Conservation (phyloP, 2,888 invertebrate genomes). For the Lepidochrysops patricia region DNA sequence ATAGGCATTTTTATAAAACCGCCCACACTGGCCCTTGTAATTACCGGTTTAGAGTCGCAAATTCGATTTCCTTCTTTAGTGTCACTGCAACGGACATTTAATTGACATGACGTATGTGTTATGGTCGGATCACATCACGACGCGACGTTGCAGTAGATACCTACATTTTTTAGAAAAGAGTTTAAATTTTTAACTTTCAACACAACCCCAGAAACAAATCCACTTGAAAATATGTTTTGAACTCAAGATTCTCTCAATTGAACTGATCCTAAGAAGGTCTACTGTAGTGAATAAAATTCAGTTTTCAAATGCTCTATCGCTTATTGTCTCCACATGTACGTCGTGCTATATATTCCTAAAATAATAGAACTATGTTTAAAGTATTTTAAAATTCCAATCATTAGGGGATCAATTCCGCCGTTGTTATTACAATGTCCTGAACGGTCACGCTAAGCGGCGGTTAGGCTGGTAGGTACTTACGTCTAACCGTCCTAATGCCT, state of each 20-base stretch:
- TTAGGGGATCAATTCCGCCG: slow-evolving; percentile 16
- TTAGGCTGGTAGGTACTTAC: slow-evolving; percentile 20
- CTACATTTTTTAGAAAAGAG: no score
- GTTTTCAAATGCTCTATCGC: no score
- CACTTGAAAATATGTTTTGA: no score
- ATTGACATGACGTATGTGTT: neutral
- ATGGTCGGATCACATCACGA: neutral
- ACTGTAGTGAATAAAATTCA: no score
- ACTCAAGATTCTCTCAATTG: no score
- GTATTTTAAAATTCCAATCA: slow-evolving; percentile 12
- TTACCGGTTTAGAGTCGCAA: neutral
- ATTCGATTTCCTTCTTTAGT: neutral
- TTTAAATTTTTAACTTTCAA: no score
- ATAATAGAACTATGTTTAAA: slow-evolving; percentile 7
- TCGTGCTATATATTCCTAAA: neutral
- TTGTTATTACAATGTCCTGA: slow-evolving; percentile 11
- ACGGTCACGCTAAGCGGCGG: slow-evolving; percentile 19
- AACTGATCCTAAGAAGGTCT: no score
- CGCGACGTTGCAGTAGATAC: no score
- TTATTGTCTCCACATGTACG: no score
- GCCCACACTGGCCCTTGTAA: neutral
- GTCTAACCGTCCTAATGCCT: slow-evolving; percentile 14
- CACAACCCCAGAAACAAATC: no score
- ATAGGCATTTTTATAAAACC: no score
- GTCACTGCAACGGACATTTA: neutral